phyloP scores from a whole-genome alignment of 2,797 vertebrate genomes.

The Acanthurus leucopareius region DNA sequence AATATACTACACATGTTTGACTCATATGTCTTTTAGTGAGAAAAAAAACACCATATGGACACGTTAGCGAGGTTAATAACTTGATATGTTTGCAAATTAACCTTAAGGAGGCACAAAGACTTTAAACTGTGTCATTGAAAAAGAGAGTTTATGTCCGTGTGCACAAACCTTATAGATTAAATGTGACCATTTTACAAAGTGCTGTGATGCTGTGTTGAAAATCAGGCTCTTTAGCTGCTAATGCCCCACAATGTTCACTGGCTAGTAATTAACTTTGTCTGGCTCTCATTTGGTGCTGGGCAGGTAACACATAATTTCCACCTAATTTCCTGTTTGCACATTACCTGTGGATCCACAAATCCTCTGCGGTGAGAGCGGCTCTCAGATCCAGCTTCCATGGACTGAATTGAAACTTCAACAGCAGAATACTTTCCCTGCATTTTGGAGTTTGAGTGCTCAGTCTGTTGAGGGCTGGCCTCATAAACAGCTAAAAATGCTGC shows the following conservation, averaged over 20 bases:
- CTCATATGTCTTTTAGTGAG: too few species aligned
- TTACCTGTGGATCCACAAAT: constrained; percentile 11
- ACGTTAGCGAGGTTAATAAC: too few species aligned
- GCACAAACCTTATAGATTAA: too few species aligned
- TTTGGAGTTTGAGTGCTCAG: constrained; percentile 6
- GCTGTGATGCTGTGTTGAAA: not conserved
- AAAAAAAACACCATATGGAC: too few species aligned
- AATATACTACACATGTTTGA: too few species aligned
- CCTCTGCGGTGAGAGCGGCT: constrained; percentile 9
- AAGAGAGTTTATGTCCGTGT: too few species aligned
- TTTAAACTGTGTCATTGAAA: too few species aligned
- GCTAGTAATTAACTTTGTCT: not conserved
- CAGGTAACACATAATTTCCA: not conserved
- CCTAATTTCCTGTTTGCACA: not conserved
- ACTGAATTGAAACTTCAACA: constrained; percentile 26
- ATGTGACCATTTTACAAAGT: too few species aligned
- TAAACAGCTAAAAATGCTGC: constrained; percentile 50
- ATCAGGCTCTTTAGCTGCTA: not conserved
- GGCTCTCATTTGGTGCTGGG: not conserved
- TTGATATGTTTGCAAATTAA: too few species aligned
- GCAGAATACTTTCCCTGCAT: constrained; percentile 31
- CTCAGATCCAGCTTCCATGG: constrained; percentile 30
- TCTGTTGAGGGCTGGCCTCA: constrained; percentile 31
- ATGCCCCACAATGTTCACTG: not conserved
- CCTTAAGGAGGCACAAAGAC: too few species aligned